Conservation (phyloP, 2,113 vertebrate genomes). For the Centrocercus urophasianus region DNA sequence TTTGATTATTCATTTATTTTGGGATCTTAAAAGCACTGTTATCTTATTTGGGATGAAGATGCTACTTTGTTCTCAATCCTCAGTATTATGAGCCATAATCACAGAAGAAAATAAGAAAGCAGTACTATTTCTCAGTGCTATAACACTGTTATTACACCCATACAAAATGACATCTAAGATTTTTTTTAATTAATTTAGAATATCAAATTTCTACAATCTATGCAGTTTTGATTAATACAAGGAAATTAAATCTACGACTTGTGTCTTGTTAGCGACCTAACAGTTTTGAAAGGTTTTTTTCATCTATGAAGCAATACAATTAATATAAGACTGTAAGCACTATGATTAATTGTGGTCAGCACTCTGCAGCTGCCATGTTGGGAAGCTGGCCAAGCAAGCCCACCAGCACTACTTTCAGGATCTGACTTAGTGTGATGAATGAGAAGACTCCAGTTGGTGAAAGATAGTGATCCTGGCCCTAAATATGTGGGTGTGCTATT, state of each 20-base stretch:
- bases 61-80: not conserved
- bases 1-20: not conserved
- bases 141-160: not conserved
- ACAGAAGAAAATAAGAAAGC: not conserved
- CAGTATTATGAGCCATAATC: not conserved
- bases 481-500: not conserved
- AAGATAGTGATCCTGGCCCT: not conserved
- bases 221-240: not conserved
- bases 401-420: not conserved
- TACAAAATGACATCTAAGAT: not conserved
- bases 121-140: not conserved
- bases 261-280: not conserved
- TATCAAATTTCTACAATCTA: not conserved
- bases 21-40: not conserved
- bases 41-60: not conserved
- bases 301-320: not conserved
- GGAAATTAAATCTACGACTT: not conserved
- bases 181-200: not conserved
- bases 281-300: not conserved
- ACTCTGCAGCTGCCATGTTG: conserved; percentile 11
- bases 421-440: not conserved
- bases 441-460: conserved; percentile 4
- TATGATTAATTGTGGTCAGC: conserved; percentile 26
- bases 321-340: not conserved
- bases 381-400: not conserved